A percentile compares a stretch with the other conserved stretches of the same genome.
phyloP scores from a whole-genome alignment of 2,797 vertebrate genomes.

The Crenichthys baileyi region DNA sequence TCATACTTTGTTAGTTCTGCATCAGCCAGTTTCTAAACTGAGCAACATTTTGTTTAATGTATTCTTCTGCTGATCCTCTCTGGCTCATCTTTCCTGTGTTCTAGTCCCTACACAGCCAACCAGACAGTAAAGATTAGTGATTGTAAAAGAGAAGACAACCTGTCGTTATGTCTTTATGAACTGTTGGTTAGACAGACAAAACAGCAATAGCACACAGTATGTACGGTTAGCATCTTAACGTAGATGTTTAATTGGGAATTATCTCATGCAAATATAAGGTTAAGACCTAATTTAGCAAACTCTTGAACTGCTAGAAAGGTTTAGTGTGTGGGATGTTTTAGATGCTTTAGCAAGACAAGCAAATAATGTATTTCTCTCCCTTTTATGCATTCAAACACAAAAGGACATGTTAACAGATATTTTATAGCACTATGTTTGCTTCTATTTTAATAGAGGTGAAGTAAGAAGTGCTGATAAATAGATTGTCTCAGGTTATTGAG shows the following conservation, averaged over 20 bases:
- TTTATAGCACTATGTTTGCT: not conserved
- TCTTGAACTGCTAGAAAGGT: not conserved
- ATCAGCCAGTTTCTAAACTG: not conserved
- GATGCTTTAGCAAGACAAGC: not conserved
- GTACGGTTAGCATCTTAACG: not conserved
- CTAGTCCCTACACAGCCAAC: not conserved
- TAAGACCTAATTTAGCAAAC: not conserved
- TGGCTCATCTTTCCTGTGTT: not conserved
- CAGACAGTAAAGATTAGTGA: not conserved
- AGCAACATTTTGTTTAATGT: not conserved
- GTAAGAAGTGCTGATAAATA: not conserved
- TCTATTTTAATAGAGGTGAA: not conserved
- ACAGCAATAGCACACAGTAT: not conserved
- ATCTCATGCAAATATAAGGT: not conserved
- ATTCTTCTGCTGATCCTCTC: not conserved
- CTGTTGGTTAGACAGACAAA: not conserved
- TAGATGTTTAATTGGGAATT: not conserved
- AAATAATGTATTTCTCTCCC: not conserved
- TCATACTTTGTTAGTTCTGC: too few relatives aligned
- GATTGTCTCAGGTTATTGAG: not conserved
- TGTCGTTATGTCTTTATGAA: not conserved
- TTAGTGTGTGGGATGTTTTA: not conserved
- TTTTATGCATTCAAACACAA: not conserved
- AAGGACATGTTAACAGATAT: not conserved
- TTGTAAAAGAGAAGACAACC: not conserved